Conservation (phyloP, 2,113 vertebrate genomes). For the Rhizomys pruinosus region DNA sequence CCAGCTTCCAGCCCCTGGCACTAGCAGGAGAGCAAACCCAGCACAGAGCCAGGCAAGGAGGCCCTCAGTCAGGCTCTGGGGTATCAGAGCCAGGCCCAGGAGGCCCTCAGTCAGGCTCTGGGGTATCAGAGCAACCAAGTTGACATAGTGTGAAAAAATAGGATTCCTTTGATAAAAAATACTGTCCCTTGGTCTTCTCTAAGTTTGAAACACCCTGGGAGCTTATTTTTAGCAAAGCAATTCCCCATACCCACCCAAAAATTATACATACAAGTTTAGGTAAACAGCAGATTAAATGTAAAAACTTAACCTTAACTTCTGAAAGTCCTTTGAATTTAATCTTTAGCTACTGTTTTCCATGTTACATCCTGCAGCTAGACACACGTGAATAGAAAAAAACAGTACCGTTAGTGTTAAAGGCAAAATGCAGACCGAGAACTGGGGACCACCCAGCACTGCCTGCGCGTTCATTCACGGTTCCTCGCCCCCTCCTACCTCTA, state of each 20-base stretch:
- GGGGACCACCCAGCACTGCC: constrained; percentile 89
- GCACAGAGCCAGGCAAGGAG: constrained; percentile 66
- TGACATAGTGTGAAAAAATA: constrained; percentile 85
- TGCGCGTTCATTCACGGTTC: constrained; percentile 84
- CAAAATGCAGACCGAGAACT: constrained; percentile 94
- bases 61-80: constrained; percentile 70
- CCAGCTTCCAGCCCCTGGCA: constrained; percentile 65
- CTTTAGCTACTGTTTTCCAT: constrained; percentile 94
- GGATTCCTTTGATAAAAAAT: constrained; percentile 88
- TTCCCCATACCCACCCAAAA: constrained; percentile 83
- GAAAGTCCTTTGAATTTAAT: constrained; percentile 90
- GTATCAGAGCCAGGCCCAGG: constrained; percentile 48
- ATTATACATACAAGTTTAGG: constrained; percentile 87
- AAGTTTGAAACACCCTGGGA: constrained; percentile 77
- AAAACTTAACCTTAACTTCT: constrained; percentile 89
- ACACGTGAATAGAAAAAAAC: constrained; percentile 96
- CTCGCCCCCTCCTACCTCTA: constrained; percentile 76
- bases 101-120: constrained; percentile 74
- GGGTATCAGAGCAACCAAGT: constrained; percentile 78
- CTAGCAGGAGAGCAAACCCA: constrained; percentile 65
- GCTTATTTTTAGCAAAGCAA: constrained; percentile 86
- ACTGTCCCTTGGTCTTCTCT: constrained; percentile 79
- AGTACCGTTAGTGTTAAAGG: constrained; percentile 99
- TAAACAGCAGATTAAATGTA: constrained; percentile 94
- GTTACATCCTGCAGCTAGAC: constrained; percentile 96